Base-by-base conservation (phyloP, 2,797 vertebrate species). In the Myotis vivesi region DNA sequence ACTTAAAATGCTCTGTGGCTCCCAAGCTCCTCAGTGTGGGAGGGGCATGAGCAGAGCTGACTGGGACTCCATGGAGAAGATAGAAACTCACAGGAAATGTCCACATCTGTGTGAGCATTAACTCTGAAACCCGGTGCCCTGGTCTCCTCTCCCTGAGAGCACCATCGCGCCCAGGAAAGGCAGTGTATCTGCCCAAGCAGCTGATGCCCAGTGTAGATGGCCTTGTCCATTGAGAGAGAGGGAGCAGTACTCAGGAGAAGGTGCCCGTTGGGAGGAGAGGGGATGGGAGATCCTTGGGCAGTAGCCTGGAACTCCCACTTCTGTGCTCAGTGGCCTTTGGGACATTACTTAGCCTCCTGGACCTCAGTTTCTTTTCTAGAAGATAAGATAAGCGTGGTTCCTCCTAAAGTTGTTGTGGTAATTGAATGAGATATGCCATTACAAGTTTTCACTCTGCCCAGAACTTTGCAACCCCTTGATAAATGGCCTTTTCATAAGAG, bases 201-300 rank as follows among this genome's bases (percentile, higher is more conserved):
- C 62, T 33, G 2, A 38, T 25, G 38, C 20, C 53, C 25, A 19
- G 6, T 41, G 8, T 15, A 49, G 53, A 44, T 1, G 2, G 28
- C 71, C 30, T 49, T 25, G 51, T 20, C 38, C 12, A 8, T 3
- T 28, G 36, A 72, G 19, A 53, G 0, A 25, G 55, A 25, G 23
- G 25, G 23, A 11, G 2, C 36, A 51, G 17, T 17, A 8, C 10
- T 53, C 7, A 15, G 80, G 64, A 82, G 22, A 69, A 41, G 57
- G 33, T n/a, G 20, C 23, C 19, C 5, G 3, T 16, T 19, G 30
- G 1, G 1, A 38, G 53, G 57, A 53, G 6, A 3, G 2, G 36
- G 8, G 22, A 1, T 41, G 41, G 22, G 0, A 0, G 55, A 0
- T 3, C 2, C 49, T 55, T 44, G 11, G 20, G 51, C 0, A 0